phyloP scores from a whole-genome alignment of 2,888 invertebrate genomes.

The Linnaemya tessellans region DNA sequence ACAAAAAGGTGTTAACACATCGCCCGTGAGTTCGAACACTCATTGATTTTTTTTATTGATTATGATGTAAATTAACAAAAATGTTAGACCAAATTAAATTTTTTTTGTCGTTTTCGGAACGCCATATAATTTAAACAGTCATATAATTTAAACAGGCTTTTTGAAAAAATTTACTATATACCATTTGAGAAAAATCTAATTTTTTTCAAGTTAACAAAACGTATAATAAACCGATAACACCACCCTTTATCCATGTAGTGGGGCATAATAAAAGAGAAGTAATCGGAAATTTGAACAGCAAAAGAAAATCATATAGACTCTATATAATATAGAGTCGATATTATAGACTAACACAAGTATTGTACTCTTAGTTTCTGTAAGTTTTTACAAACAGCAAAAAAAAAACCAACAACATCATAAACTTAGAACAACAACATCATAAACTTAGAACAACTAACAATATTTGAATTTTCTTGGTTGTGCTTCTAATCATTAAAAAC shows the following conservation, averaged over 20 bases:
- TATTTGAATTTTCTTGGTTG: not conserved
- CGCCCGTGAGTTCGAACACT: no score
- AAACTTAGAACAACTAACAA: slow-evolving; percentile 28
- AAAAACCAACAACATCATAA: slow-evolving; percentile 1
- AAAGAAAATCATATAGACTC: not conserved
- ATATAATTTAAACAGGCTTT: no score
- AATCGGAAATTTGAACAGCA: slow-evolving; percentile 27
- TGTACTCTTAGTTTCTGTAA: slow-evolving; percentile 19
- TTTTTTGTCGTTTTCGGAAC: no score
- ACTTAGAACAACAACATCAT: not conserved
- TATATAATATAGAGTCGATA: no score
- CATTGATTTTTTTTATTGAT: no score
- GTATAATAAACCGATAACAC: slow-evolving; percentile 1
- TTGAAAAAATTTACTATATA: no score
- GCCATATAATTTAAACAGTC: no score
- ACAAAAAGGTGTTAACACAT: no score
- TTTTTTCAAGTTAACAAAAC: not conserved
- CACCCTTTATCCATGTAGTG: not conserved
- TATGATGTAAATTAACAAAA: no score
- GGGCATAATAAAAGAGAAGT: slow-evolving; percentile 27
- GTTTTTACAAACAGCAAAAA: slow-evolving; percentile 14
- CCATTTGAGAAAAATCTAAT: no score
- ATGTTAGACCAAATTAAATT: no score
- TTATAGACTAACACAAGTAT: slow-evolving; percentile 1
- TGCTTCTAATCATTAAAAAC: not conserved